Percentiles rank a stretch among this genome's conserved stretches.
Conservation (phyloP, 1,140 invertebrate genomes). For the Rhynchophorus ferrugineus region DNA sequence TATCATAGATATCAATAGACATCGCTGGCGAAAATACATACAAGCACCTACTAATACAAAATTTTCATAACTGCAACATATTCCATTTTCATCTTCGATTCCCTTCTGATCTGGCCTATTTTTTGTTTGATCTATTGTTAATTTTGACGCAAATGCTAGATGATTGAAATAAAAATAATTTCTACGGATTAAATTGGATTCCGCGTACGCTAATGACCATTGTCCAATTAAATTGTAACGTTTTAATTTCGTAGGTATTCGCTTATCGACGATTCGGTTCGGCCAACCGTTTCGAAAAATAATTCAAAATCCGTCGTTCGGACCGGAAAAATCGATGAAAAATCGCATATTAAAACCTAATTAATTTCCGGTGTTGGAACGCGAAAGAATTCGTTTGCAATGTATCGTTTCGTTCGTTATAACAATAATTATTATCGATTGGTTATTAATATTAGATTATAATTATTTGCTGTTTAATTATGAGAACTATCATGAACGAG, state of each 20-base stretch:
- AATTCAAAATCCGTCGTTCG: constrained; percentile 26
- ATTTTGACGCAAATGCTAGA: constrained; percentile 8
- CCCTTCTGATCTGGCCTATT: background rate
- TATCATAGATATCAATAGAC: no score
- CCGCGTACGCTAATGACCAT: constrained; percentile 20
- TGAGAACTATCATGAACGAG: no score
- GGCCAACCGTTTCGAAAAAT: no score
- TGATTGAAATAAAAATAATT: constrained; percentile 5
- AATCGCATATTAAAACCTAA: constrained; percentile 28
- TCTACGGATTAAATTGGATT: constrained; percentile 20
- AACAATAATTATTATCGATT: no score
- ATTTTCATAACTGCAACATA: no score
- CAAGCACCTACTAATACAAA: no score
- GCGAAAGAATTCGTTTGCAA: no score
- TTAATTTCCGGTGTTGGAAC: no score
- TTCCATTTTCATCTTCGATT: background rate
- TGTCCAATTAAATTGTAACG: constrained; percentile 24
- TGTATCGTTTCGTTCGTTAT: no score
- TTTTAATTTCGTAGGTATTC: constrained; percentile 26
- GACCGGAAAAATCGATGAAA: constrained; percentile 10
- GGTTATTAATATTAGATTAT: no score
- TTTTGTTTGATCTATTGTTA: background rate
- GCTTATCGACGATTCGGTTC: constrained; percentile 21
- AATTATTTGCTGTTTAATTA: no score
- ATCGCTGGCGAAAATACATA: no score